Conservation (phyloP, 2,113 vertebrate species). For the Garra rufa region DNA sequence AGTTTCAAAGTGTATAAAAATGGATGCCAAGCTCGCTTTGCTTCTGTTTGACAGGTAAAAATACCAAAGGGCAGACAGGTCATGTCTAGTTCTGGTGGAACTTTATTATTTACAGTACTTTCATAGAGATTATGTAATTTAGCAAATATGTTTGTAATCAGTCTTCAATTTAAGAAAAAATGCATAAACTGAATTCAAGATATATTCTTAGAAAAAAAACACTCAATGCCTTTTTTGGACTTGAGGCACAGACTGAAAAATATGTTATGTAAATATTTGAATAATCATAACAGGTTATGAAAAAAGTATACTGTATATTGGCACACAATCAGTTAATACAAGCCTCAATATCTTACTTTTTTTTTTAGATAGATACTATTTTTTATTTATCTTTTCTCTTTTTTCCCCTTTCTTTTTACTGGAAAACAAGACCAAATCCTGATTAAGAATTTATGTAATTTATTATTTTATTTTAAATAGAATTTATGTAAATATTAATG, state of each 20-base stretch:
- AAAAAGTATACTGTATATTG: too few relatives aligned
- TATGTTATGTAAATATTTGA: too few relatives aligned
- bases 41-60: conserved; percentile 7
- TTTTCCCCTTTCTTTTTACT: neutral
- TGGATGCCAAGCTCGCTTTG: neutral
- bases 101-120: neutral
- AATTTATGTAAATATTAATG: too few relatives aligned
- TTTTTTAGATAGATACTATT: too few relatives aligned
- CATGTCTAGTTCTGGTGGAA: neutral
- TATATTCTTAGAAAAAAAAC: neutral
- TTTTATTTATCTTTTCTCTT: too few relatives aligned
- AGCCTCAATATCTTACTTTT: too few relatives aligned
- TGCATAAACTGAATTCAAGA: neutral
- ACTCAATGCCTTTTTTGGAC: too few relatives aligned
- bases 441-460: too few relatives aligned
- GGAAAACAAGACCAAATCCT: neutral
- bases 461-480: too few relatives aligned
- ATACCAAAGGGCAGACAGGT: neutral
- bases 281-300: too few relatives aligned
- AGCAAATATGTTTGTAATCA: neutral
- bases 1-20: neutral
- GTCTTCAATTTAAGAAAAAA: neutral
- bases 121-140: neutral
- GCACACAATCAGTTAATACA: too few relatives aligned
- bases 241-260: too few relatives aligned